phyloP scores from a whole-genome alignment of 2,797 vertebrate genomes.

The Acipenser ruthenus region DNA sequence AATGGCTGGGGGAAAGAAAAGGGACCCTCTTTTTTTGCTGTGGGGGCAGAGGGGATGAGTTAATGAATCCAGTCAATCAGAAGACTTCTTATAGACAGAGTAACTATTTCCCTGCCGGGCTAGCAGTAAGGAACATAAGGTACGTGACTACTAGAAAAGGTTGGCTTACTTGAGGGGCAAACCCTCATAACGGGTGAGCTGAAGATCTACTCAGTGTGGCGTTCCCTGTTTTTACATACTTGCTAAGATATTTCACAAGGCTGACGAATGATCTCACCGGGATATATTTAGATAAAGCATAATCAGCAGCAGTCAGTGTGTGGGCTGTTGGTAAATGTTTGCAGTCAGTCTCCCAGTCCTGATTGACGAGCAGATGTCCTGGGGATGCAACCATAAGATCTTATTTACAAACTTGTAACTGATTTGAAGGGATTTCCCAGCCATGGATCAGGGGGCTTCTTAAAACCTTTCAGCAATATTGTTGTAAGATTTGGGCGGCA shows the following conservation, averaged over 20 bases:
- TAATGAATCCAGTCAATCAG: conserved; percentile 5
- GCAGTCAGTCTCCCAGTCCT: conserved; percentile 36
- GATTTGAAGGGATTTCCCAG: conserved; percentile 35
- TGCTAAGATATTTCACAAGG: conserved; percentile 47
- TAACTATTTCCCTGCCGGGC: background rate
- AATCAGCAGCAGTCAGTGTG: conserved; percentile 39
- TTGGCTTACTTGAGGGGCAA: background rate
- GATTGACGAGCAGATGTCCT: conserved; percentile 38
- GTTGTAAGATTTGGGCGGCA: conserved; percentile 26
- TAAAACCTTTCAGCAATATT: conserved; percentile 41
- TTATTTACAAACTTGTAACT: conserved; percentile 46
- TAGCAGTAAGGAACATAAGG: background rate
- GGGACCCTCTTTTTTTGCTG: too few relatives aligned
- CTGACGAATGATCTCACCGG: conserved; percentile 54
- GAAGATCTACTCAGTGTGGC: background rate
- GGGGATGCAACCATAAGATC: conserved; percentile 42
- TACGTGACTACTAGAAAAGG: background rate
- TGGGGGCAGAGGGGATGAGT: background rate
- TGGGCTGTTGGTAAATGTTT: conserved; percentile 53
- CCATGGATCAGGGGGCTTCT: conserved; percentile 27
- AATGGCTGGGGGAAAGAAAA: too few relatives aligned
- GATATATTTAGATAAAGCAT: conserved; percentile 59
- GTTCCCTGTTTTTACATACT: conserved; percentile 22
- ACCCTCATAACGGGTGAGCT: background rate
- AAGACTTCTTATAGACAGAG: too few relatives aligned